A percentile compares a stretch with the other conserved stretches of the same genome.
These are phyloP conservation scores for Hylaeus anthracinus DNA, from an alignment of 1,140 invertebrate genomes.

Conservation along the genomic window DNA sequence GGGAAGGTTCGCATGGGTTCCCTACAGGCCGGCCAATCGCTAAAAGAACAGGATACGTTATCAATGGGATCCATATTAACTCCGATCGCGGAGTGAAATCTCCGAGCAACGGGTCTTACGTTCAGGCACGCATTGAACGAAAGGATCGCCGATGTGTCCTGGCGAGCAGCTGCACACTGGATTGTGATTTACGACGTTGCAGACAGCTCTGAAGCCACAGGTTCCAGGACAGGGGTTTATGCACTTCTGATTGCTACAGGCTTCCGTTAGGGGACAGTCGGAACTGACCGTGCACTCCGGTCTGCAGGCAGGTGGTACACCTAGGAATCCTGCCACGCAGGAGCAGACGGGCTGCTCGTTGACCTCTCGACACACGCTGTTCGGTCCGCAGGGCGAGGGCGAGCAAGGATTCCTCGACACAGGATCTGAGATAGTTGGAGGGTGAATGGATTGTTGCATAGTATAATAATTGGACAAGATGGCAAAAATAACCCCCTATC, in stretches of 20 bases:
- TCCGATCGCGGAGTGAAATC: not conserved
- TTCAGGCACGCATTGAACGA: conserved; percentile 75
- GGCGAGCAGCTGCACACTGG: conserved; percentile 87
- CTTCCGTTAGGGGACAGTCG: conserved; percentile 80
- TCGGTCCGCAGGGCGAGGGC: conserved; percentile 81
- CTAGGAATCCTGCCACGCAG: conserved; percentile 81
- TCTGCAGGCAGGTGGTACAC: conserved; percentile 81
- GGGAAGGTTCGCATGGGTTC: conserved; percentile 85
- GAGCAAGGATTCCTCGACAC: conserved; percentile 74
- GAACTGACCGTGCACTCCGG: conserved; percentile 81
- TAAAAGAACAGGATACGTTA: conserved; percentile 43
- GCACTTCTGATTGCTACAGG: conserved; percentile 82
- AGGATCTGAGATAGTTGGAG: conserved; percentile 33
- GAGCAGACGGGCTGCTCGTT: conserved; percentile 80
- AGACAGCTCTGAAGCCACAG: conserved; percentile 83
- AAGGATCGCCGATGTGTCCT: conserved; percentile 88
- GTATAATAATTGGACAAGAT: no score
- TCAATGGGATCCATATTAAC: not conserved
- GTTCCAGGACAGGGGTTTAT: conserved; percentile 81
- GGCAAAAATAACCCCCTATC: no score
- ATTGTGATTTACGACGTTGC: conserved; percentile 88
- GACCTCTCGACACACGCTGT: conserved; percentile 79
- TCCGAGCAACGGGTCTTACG: conserved; percentile 66
- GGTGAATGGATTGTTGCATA: no score
- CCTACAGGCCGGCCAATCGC: conserved; percentile 67